Conservation (phyloP, 2,888 invertebrate species). For the Nephrotoma appendiculata region DNA sequence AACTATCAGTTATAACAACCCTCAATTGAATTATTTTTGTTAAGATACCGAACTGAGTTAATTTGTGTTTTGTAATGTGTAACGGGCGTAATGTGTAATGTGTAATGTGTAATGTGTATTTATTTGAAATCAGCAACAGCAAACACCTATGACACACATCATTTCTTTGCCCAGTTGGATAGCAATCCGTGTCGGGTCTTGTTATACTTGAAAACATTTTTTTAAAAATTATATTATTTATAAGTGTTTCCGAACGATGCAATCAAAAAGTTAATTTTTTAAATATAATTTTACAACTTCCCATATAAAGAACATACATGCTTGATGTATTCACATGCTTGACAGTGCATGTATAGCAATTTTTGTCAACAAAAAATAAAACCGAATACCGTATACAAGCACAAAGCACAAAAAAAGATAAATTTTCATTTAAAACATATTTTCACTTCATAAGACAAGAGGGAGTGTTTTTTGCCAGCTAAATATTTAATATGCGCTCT, state of each 20-base stretch:
- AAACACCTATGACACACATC: no score
- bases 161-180: no score
- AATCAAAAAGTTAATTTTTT: neutral
- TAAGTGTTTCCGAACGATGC: neutral
- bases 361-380: neutral
- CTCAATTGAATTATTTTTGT: no score
- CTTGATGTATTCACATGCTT: neutral
- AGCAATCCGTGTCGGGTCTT: no score
- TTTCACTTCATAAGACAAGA: neutral
- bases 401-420: neutral
- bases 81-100: no score
- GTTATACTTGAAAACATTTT: no score
- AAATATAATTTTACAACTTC: neutral
- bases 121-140: no score
- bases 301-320: neutral
- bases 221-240: no score
- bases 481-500: neutral
- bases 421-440: neutral
- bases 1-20: no score
- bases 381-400: neutral
- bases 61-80: no score
- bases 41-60: no score
- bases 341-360: neutral
- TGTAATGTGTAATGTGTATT: no score
- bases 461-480: neutral